Evolutionary conservation across 2,888 invertebrate species (phyloP), one percentile per base, ranked within the genome.

Genomic region (Chrysolina americana): DNA sequence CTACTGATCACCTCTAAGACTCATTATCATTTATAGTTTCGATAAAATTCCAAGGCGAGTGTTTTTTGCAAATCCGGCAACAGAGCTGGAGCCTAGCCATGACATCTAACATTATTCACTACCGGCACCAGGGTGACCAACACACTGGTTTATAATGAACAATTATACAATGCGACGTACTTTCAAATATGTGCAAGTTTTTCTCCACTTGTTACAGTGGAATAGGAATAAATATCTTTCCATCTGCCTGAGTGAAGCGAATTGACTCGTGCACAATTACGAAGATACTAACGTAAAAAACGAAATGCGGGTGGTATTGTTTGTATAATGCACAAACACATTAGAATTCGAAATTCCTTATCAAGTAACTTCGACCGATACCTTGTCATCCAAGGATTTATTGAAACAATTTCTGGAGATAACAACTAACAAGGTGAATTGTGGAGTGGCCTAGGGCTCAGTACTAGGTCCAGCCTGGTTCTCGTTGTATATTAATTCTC

Each of bases 111-210:
- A 68, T 56, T 68, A 36, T 36, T 68, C 41, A 68, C 68, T 65
- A 36, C 28, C 36, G 48, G 68, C 53, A 68, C 68, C 68, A 68
- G 44, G 41, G 41, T 53, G 53, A 68, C 68, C 68, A 68, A 68
- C 53, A 53, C 68, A 68, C 19, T 68, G 68, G 68, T 68, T 68
- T 68, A 68, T 41, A 68, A 68, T 68, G 53, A 68, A 68, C 68
- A 68, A 68, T 68, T 53, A 68, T 68, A 68, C 68, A 41, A 68
- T 68, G 21, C 68, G 53, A 68, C 53, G 41, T 68, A 68, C 68
- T 68, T 53, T 68, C 53, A 53, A 53, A 68, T 48, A 68, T 68
- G 68, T 68, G 41, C 68, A 21, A 53, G 68, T 68, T 68, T 66
- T 68, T 68, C 53, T 53, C 53, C 23, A 19, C 21, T 41, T 41